phyloP scores from a whole-genome alignment of 2,113 vertebrate genomes.

The Rhizomys pruinosus region DNA sequence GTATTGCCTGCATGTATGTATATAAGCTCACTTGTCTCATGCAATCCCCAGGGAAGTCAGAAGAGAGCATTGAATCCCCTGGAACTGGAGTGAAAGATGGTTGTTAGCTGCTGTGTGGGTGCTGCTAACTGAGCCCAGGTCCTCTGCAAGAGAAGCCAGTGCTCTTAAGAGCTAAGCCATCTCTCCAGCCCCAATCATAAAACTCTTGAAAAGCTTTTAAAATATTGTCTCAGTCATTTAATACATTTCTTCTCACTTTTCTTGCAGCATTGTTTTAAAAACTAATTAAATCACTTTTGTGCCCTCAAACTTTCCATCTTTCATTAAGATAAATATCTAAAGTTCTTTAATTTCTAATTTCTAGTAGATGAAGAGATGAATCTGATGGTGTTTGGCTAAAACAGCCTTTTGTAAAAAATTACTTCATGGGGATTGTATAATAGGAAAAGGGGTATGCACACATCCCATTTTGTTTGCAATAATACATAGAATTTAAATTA shows the following conservation, averaged over 20 bases:
- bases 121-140: too few relatives aligned
- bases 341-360: neutral
- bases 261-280: neutral
- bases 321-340: slow-evolving; percentile 21
- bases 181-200: neutral
- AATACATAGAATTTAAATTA: slow-evolving; percentile 12
- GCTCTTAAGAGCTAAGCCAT: too few relatives aligned
- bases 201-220: neutral
- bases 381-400: neutral
- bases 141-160: too few relatives aligned
- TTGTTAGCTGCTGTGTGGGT: too few relatives aligned
- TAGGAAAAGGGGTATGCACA: neutral
- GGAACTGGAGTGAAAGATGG: too few relatives aligned
- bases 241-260: neutral
- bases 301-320: neutral
- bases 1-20: too few relatives aligned
- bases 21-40: too few relatives aligned
- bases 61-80: too few relatives aligned
- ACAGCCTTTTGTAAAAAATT: neutral
- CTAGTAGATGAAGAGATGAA: neutral
- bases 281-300: neutral
- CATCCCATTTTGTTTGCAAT: neutral
- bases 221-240: neutral
- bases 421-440: neutral
- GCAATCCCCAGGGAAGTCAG: too few relatives aligned